Conservation (phyloP, 35 echinoderm and acorn worm genomes). For the Anneissia japonica region DNA sequence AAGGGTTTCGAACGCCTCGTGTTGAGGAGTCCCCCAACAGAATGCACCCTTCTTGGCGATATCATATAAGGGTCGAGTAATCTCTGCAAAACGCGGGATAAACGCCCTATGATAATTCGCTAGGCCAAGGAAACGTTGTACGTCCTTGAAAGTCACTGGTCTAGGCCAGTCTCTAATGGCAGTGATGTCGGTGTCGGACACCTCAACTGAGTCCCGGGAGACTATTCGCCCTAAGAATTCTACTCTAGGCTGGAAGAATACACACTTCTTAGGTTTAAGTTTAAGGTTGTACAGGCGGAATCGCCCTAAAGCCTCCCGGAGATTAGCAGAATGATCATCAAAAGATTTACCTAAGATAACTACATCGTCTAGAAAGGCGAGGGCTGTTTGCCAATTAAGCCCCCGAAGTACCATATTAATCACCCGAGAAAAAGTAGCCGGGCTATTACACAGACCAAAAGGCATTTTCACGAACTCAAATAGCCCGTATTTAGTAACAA, state of each 20-base stretch:
- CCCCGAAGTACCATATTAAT: slow-evolving; percentile 16
- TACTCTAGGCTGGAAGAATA: slow-evolving; percentile 13
- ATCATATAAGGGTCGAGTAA: background rate
- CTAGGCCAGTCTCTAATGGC: slow-evolving; percentile 21
- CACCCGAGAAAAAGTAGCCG: slow-evolving; percentile 8
- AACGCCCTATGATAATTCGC: slow-evolving; percentile 46
- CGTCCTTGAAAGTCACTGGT: background rate
- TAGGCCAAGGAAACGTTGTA: slow-evolving; percentile 13
- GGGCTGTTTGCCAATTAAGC: slow-evolving; percentile 14
- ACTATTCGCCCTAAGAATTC: slow-evolving; percentile 29
- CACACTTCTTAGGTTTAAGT: slow-evolving; percentile 33
- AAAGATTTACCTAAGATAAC: slow-evolving; percentile 17
- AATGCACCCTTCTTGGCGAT: slow-evolving; percentile 16
- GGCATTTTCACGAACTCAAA: slow-evolving; percentile 9
- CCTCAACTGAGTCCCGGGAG: background rate
- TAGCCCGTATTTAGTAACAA: slow-evolving; percentile 3
- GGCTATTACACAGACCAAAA: slow-evolving; percentile 8
- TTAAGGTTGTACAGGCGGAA: slow-evolving; percentile 15
- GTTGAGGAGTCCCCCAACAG: background rate
- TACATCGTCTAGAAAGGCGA: slow-evolving; percentile 36
- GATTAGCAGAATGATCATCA: background rate
- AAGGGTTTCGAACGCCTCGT: background rate
- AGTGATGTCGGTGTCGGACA: slow-evolving; percentile 2
- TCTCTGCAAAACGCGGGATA: slow-evolving; percentile 36
- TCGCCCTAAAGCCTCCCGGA: background rate